A percentile compares a stretch with the other conserved stretches of the same genome.
phyloP scores from a whole-genome alignment of 64 coral and sea anemone species.

The Stichodactyla mertensii region DNA sequence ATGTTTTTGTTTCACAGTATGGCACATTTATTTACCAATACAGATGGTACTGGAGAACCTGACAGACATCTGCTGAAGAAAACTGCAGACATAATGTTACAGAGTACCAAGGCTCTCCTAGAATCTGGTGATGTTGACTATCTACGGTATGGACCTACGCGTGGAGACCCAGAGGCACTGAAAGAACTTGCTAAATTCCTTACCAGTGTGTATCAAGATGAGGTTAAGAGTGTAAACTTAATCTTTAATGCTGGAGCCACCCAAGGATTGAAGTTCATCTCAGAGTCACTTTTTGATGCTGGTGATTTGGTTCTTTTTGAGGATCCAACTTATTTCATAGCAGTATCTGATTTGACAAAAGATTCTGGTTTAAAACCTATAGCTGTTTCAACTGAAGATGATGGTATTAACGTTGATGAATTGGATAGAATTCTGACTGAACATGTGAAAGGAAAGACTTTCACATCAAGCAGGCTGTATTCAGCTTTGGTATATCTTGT shows the following conservation, averaged over 20 bases:
- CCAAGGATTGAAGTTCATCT: constrained; percentile 47
- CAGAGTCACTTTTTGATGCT: no score
- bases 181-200: constrained; percentile 74
- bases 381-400: no score
- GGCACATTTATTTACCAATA: neutral
- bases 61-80: constrained; percentile 42
- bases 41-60: constrained; percentile 48
- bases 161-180: constrained; percentile 42
- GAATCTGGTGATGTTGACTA: constrained; percentile 30
- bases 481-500: no score
- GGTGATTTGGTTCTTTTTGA: no score
- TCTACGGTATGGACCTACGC: constrained; percentile 69
- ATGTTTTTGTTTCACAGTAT: neutral
- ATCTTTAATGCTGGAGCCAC: constrained; percentile 69
- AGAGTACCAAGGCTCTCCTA: constrained; percentile 38
- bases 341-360: no score
- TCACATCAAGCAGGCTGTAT: no score
- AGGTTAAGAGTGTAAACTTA: constrained; percentile 46
- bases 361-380: no score
- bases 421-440: no score
- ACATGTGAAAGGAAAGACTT: no score
- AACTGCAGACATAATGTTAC: constrained; percentile 44
- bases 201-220: constrained; percentile 38
- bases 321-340: no score
- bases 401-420: no score